These are phyloP conservation scores for Brachionus rubens DNA, from an alignment of 1,140 invertebrate genomes.

Conservation along the genomic window DNA sequence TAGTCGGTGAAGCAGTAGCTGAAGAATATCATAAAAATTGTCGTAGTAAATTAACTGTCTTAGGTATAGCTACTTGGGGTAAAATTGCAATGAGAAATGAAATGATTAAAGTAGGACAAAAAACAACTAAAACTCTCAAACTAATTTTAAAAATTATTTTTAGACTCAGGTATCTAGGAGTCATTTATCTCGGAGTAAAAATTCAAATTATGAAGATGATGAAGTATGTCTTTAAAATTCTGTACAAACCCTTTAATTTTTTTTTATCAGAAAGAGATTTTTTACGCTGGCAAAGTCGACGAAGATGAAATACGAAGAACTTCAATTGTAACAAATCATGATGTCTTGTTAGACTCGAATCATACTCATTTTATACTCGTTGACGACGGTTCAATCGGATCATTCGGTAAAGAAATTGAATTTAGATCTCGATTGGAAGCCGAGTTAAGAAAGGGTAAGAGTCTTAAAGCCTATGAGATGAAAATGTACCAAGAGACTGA, in stretches of 20 bases:
- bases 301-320: neutral
- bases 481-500: neutral
- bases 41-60: conserved; percentile 65
- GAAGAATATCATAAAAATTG: conserved; percentile 64
- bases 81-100: conserved; percentile 21
- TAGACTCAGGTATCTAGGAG: neutral
- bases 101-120: neutral
- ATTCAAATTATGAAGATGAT: neutral
- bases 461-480: conserved; percentile 51
- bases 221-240: neutral
- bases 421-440: conserved; percentile 32
- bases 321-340: neutral
- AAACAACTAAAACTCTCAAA: neutral
- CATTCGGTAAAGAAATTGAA: conserved; percentile 46
- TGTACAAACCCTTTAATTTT: neutral
- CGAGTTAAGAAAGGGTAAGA: conserved; percentile 48
- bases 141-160: neutral
- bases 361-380: conserved; percentile 39
- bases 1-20: conserved; percentile 71
- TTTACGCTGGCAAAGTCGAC: neutral
- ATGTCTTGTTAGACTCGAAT: conserved; percentile 31
- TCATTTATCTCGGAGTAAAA: neutral
- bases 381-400: conserved; percentile 22
- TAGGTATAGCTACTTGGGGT: conserved; percentile 41
- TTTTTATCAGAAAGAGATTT: neutral